These are phyloP conservation scores for Pachymerium ferrugineum DNA, from an alignment of 2,888 invertebrate genomes.

Conservation along the genomic window DNA sequence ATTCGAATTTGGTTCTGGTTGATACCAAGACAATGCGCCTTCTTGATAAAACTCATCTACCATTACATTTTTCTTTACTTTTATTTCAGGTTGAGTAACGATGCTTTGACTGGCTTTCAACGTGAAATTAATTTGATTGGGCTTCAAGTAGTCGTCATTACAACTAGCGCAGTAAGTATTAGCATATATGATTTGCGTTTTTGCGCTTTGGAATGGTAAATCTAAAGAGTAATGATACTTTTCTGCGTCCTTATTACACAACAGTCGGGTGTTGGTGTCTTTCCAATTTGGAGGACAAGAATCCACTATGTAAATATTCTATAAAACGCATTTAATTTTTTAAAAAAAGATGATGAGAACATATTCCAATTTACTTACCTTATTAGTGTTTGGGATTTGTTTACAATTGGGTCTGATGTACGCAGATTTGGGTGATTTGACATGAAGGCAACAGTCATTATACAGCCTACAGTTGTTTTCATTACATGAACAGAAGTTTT, in stretches of 20 bases:
- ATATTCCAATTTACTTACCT: too few species aligned
- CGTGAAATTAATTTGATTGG: background rate
- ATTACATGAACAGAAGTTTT: background rate
- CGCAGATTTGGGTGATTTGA: background rate
- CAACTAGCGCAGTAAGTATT: slow-evolving; percentile 39
- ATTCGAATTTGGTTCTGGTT: background rate
- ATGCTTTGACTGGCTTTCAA: background rate
- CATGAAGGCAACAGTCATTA: background rate
- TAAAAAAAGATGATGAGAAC: too few species aligned
- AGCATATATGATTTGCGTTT: slow-evolving; percentile 34
- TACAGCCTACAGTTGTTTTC: background rate
- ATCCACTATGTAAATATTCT: slow-evolving; percentile 35
- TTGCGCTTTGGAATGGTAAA: slow-evolving; percentile 36
- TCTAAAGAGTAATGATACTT: slow-evolving; percentile 35
- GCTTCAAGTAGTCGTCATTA: slow-evolving; percentile 35
- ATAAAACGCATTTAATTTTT: too few species aligned
- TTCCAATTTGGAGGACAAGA: slow-evolving; percentile 32
- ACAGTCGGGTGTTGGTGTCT: slow-evolving; percentile 1
- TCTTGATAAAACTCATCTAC: background rate
- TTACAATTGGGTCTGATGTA: background rate
- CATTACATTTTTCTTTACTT: background rate
- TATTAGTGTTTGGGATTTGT: background rate
- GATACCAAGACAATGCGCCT: background rate
- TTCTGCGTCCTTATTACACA: background rate
- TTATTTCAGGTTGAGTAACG: background rate